These are phyloP conservation scores for Excalfactoria chinensis DNA, from an alignment of 2,113 vertebrate genomes.

Conservation along the genomic window DNA sequence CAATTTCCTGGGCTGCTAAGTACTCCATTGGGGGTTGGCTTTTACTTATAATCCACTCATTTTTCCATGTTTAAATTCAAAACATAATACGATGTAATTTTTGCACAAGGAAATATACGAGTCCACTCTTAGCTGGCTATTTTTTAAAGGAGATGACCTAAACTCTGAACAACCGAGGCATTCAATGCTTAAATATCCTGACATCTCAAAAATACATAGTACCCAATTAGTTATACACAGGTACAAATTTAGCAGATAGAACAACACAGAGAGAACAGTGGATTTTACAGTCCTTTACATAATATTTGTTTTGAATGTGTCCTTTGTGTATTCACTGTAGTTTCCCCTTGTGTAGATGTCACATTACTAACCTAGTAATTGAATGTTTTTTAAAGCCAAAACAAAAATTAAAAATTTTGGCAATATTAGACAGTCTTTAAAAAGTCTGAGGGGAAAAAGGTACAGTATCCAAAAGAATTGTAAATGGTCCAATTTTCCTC, in stretches of 20 bases:
- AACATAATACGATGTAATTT: background rate
- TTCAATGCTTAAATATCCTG: background rate
- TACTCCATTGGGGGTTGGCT: background rate
- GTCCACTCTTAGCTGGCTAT: background rate
- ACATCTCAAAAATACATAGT: background rate
- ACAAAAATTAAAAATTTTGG: background rate
- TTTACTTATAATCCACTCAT: background rate
- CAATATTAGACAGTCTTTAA: background rate
- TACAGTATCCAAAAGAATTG: background rate
- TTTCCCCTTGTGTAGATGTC: background rate
- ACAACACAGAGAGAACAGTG: background rate
- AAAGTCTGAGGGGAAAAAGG: background rate
- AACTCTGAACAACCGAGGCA: background rate
- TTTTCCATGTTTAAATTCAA: background rate
- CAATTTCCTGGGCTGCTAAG: background rate
- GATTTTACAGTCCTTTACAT: background rate
- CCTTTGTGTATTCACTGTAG: background rate
- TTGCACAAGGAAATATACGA: background rate
- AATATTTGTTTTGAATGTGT: background rate
- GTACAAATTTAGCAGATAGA: background rate
- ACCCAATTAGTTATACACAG: background rate
- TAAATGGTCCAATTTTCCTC: background rate
- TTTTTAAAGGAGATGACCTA: background rate
- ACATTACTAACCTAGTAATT: background rate
- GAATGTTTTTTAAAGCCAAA: background rate